phyloP scores from a whole-genome alignment of 2,797 vertebrate genomes.

The Phyllotis vaccarum region DNA sequence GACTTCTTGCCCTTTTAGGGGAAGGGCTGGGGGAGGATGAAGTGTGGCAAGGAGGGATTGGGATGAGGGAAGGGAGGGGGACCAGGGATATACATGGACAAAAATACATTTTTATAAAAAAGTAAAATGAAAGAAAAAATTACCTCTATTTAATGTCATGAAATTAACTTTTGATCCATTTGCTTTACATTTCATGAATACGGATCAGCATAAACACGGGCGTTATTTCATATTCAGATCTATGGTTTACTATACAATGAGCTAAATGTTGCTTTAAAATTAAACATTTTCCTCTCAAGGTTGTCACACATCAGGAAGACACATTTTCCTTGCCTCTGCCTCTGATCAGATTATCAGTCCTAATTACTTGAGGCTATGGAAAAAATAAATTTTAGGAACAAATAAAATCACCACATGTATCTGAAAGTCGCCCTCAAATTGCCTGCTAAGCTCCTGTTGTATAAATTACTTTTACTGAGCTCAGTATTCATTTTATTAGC shows the following conservation, averaged over 20 bases:
- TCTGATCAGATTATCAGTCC: not conserved
- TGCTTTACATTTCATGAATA: constrained; percentile 67
- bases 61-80: no score
- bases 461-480: constrained; percentile 81
- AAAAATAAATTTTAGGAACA: constrained; percentile 63
- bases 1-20: no score
- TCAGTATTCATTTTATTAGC: constrained; percentile 84
- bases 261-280: constrained; percentile 60
- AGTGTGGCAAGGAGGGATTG: no score
- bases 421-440: constrained; percentile 55
- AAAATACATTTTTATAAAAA: no score
- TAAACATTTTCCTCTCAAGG: constrained; percentile 27
- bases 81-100: no score
- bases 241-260: not conserved
- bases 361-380: constrained; percentile 46
- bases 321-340: not conserved
- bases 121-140: no score
- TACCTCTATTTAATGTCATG: constrained; percentile 62
- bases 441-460: constrained; percentile 5
- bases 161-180: constrained; percentile 13
- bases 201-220: not conserved
- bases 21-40: no score
- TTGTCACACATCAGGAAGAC: constrained; percentile 37
- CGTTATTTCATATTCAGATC: constrained; percentile 64
- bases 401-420: constrained; percentile 57